Conservation (phyloP, 2,797 vertebrate species). For the Danio kyathit region DNA sequence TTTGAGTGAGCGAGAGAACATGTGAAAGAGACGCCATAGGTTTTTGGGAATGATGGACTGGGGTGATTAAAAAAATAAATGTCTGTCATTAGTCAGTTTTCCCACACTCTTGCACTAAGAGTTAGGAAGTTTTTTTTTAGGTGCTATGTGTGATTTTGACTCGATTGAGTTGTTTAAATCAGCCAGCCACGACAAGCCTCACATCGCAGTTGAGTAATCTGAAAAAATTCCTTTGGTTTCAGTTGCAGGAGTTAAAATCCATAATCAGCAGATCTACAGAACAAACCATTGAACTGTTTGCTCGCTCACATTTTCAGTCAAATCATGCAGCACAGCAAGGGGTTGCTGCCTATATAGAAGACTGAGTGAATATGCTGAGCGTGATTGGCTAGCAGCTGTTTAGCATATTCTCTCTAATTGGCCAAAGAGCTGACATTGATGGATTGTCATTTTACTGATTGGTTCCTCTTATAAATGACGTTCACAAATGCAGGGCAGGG, state of each 20-base stretch:
- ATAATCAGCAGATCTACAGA: background rate
- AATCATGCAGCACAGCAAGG: background rate
- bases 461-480: conserved; percentile 60
- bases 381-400: conserved; percentile 72
- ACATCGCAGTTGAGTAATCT: background rate
- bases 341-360: conserved; percentile 56
- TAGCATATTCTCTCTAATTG: conserved; percentile 69
- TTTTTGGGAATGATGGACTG: background rate
- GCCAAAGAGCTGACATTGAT: conserved; percentile 75
- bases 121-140: background rate
- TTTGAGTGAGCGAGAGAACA: background rate
- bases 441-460: conserved; percentile 67
- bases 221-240: background rate
- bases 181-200: background rate
- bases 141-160: background rate
- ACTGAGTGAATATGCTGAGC: background rate
- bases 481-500: conserved; percentile 56
- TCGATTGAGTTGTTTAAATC: background rate
- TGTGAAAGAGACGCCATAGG: background rate
- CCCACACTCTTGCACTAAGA: background rate
- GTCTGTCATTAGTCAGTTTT: background rate
- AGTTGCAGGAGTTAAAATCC: conserved; percentile 2
- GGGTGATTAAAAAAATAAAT: background rate
- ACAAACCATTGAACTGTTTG: background rate
- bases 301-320: background rate